These are phyloP conservation scores for Raja brachyura DNA, from an alignment of 2,113 vertebrate genomes.

Conservation along the genomic window DNA sequence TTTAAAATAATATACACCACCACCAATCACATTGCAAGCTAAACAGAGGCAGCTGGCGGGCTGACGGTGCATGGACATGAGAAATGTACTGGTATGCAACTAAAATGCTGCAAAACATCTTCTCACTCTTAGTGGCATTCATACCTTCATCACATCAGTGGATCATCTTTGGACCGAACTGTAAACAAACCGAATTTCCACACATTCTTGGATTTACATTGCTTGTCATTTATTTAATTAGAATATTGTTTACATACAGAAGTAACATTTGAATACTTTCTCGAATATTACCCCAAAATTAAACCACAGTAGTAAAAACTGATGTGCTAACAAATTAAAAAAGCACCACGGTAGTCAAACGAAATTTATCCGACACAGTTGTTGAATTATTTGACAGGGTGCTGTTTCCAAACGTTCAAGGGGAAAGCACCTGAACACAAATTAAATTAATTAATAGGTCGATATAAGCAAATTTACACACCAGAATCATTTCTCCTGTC, in stretches of 20 bases:
- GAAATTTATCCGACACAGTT: not conserved
- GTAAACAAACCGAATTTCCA: not conserved
- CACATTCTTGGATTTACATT: not conserved
- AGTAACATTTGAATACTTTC: not conserved
- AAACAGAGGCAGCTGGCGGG: not conserved
- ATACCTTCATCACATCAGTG: not conserved
- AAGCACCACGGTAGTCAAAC: not conserved
- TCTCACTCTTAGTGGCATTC: not conserved
- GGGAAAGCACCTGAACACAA: not conserved
- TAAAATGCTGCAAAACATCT: not conserved
- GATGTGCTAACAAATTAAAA: not conserved
- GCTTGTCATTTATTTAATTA: not conserved
- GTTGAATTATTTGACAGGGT: not conserved
- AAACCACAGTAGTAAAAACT: not conserved
- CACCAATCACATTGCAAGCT: not conserved
- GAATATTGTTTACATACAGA: not conserved
- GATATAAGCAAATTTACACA: constrained; percentile 14
- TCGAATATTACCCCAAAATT: not conserved
- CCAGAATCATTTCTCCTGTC: constrained; percentile 22
- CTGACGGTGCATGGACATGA: not conserved
- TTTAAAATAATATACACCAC: not conserved
- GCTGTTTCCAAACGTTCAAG: not conserved
- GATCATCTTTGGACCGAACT: not conserved
- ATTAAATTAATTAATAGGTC: not conserved
- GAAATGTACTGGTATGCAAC: not conserved